Evolutionary conservation across 2,888 invertebrate species (phyloP).

Genomic region (Dugesia japonica): DNA sequence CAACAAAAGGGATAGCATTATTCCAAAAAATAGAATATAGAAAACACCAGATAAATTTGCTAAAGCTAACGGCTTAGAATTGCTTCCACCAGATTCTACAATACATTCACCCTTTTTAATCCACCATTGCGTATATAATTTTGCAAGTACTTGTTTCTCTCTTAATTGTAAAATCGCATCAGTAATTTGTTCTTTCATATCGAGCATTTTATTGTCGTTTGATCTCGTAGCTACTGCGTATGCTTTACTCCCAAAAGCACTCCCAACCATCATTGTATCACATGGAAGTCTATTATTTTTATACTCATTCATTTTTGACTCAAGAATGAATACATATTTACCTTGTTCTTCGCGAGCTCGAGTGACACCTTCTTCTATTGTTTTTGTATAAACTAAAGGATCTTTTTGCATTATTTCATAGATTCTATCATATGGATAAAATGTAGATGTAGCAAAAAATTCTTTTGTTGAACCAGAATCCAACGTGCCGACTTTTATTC

Average conservation of each 20-base stretch:
- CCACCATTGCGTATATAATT: slow-evolving; percentile 31
- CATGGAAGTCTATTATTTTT: slow-evolving; percentile 32
- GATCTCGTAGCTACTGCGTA: slow-evolving; percentile 26
- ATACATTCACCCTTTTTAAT: slow-evolving; percentile 31
- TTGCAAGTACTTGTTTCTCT: slow-evolving; percentile 24
- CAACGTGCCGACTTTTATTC: slow-evolving; percentile 56
- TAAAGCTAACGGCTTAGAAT: slow-evolving; percentile 24
- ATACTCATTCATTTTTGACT: slow-evolving; percentile 37
- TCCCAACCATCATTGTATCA: slow-evolving; percentile 35
- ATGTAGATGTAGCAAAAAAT: slow-evolving; percentile 60
- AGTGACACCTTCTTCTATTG: slow-evolving; percentile 30
- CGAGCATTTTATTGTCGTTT: neutral
- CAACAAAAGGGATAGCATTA: slow-evolving; percentile 24
- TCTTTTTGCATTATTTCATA: slow-evolving; percentile 30
- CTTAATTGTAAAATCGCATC: slow-evolving; percentile 32
- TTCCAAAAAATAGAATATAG: slow-evolving; percentile 30
- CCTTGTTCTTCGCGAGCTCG: slow-evolving; percentile 34
- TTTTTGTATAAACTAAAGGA: slow-evolving; percentile 17
- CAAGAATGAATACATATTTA: slow-evolving; percentile 37
- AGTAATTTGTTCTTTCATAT: slow-evolving; percentile 26
- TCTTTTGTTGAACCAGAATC: slow-evolving; percentile 67
- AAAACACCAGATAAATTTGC: slow-evolving; percentile 31
- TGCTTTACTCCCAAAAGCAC: slow-evolving; percentile 27
- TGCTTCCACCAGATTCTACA: neutral
- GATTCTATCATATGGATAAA: slow-evolving; percentile 30